phyloP scores from a whole-genome alignment of 2,797 vertebrate species.

The Acipenser transmontanus region DNA sequence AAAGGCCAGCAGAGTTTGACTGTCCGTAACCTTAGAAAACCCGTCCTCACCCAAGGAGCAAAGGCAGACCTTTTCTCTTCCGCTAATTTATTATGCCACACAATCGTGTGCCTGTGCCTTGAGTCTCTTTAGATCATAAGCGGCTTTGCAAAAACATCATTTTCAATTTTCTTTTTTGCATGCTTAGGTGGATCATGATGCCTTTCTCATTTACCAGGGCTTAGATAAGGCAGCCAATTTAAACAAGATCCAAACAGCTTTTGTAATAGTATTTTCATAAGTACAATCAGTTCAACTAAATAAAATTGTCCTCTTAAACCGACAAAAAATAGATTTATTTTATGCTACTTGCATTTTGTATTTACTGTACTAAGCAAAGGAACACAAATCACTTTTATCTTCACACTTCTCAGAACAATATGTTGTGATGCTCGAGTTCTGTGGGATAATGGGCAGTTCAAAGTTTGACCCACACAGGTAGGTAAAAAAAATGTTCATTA shows the following conservation, averaged over 20 bases:
- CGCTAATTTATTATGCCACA: background rate
- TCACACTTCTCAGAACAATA: no score
- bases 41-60: no score
- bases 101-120: background rate
- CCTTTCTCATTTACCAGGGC: background rate
- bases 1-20: no score
- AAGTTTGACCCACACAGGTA: no score
- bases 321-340: background rate
- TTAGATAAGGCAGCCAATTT: background rate
- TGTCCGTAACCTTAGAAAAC: no score
- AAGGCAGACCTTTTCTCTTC: no score
- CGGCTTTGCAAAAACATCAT: background rate
- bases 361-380: background rate
- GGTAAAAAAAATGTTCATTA: no score
- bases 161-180: conserved; percentile 7
- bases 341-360: background rate
- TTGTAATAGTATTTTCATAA: background rate
- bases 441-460: no score
- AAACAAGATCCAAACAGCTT: background rate
- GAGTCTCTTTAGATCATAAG: background rate
- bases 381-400: background rate
- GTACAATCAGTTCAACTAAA: background rate
- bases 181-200: background rate
- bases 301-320: conserved; percentile 1
- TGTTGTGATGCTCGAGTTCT: no score